Evolutionary conservation across 2,888 invertebrate genomes (phyloP).

Genomic region (Empis livida): DNA sequence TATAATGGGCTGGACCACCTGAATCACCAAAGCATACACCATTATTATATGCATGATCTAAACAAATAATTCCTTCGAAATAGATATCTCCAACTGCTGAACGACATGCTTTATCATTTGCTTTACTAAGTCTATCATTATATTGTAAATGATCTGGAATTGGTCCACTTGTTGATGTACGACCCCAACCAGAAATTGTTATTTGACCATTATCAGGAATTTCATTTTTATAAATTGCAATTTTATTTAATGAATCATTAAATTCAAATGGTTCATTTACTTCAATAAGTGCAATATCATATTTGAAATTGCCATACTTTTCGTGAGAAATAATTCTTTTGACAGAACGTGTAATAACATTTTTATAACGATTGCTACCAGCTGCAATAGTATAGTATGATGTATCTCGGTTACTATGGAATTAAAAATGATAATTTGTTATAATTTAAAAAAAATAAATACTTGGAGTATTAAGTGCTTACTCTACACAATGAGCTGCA

Average conservation of each 20-base stretch:
- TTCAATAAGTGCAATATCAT: constrained; percentile 9
- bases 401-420: background rate
- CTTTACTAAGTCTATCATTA: constrained; percentile 4
- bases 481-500: constrained; percentile 28
- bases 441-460: too few relatives aligned
- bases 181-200: constrained; percentile 28
- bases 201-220: constrained; percentile 17
- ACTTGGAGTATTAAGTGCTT: too few relatives aligned
- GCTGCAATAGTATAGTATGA: background rate
- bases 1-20: constrained; percentile 29
- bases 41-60: constrained; percentile 16
- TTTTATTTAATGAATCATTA: constrained; percentile 5
- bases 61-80: constrained; percentile 22
- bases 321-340: constrained; percentile 19
- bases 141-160: constrained; percentile 21
- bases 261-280: constrained; percentile 3
- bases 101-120: constrained; percentile 14
- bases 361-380: background rate
- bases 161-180: constrained; percentile 18
- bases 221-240: constrained; percentile 18
- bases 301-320: constrained; percentile 16
- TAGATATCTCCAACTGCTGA: constrained; percentile 11
- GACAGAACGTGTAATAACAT: constrained; percentile 17
- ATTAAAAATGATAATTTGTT: background rate
- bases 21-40: constrained; percentile 31